These are phyloP conservation scores for Tolypeutes matacus DNA, from an alignment of 2,797 vertebrate species.

Conservation along the genomic window DNA sequence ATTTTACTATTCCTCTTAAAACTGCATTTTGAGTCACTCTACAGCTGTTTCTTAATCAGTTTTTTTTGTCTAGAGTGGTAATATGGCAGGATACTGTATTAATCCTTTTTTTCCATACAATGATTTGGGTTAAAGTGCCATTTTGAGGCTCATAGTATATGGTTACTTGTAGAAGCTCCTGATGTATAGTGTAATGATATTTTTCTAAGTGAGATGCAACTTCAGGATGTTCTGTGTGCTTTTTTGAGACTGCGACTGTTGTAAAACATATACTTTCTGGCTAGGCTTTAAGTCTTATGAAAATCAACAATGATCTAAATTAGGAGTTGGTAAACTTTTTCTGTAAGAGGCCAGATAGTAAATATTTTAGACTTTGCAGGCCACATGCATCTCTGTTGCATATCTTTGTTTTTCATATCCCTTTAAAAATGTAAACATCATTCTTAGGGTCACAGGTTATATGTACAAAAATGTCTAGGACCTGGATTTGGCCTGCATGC, in stretches of 20 bases:
- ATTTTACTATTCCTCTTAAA: constrained; percentile 56
- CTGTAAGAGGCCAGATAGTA: constrained; percentile 19
- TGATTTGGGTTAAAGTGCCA: not conserved
- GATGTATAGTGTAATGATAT: not conserved
- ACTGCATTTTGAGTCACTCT: constrained; percentile 40
- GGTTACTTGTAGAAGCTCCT: not conserved
- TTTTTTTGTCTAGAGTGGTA: not conserved
- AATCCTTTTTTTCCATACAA: not conserved
- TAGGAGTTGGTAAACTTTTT: not conserved
- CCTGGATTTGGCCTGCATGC: not conserved
- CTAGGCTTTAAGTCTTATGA: not conserved
- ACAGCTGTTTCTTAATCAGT: not conserved
- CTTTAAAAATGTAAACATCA: not conserved
- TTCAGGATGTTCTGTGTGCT: not conserved
- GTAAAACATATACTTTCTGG: constrained; percentile 5
- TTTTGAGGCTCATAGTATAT: not conserved
- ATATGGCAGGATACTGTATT: not conserved
- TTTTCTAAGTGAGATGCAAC: not conserved
- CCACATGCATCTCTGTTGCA: not conserved
- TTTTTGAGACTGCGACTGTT: constrained; percentile 26
- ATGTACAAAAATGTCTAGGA: not conserved
- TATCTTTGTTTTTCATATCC: constrained; percentile 1
- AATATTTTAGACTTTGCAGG: constrained; percentile 37
- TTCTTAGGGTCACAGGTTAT: not conserved
- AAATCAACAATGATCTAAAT: constrained; percentile 41